These are phyloP conservation scores for Allygus modestus DNA, from an alignment of 2,888 invertebrate genomes.

Conservation along the genomic window DNA sequence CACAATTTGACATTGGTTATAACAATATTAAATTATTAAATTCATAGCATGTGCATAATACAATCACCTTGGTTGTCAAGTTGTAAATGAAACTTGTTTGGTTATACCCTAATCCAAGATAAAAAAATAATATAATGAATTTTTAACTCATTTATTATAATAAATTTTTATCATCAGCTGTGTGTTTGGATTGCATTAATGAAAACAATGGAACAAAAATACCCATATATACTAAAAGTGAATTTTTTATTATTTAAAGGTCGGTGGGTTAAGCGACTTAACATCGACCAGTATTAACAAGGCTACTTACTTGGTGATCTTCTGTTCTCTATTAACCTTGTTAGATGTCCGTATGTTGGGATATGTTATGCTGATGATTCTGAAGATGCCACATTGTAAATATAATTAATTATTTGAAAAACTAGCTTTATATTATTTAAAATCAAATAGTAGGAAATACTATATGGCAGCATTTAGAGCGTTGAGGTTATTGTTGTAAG, in stretches of 20 bases:
- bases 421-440: constrained; percentile 51
- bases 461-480: constrained; percentile 58
- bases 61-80: too few relatives aligned
- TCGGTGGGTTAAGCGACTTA: constrained; percentile 45
- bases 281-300: constrained; percentile 53
- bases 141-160: too few relatives aligned
- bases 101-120: too few relatives aligned
- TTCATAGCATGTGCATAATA: too few relatives aligned
- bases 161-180: too few relatives aligned
- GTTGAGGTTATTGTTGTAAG: constrained; percentile 45
- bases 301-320: constrained; percentile 49
- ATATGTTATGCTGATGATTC: constrained; percentile 34
- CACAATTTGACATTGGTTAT: too few relatives aligned
- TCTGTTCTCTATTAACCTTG: constrained; percentile 54
- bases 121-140: too few relatives aligned
- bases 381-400: constrained; percentile 48
- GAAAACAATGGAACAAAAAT: background rate
- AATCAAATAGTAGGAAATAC: constrained; percentile 48
- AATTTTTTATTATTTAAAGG: background rate
- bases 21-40: too few relatives aligned
- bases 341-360: constrained; percentile 42
- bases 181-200: too few relatives aligned
- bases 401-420: constrained; percentile 23
- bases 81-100: too few relatives aligned
- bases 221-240: background rate